A percentile compares a stretch with the other conserved stretches of the same genome.
Conservation (phyloP, 2,113 vertebrate genomes). For the Astur gentilis region DNA sequence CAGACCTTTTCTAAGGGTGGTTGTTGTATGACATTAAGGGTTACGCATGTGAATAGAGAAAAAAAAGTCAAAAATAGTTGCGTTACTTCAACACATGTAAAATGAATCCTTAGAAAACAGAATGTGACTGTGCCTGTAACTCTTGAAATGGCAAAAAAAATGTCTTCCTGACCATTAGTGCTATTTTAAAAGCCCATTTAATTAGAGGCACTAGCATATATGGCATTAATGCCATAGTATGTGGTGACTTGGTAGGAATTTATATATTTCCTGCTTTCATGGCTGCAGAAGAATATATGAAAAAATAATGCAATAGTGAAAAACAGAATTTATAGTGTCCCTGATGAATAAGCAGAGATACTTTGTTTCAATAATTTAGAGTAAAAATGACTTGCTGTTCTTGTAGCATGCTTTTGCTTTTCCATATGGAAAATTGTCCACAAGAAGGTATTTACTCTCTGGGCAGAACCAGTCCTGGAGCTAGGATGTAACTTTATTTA, state of each 20-base stretch:
- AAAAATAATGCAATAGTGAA: not conserved
- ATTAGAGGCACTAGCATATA: not conserved
- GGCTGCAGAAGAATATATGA: not conserved
- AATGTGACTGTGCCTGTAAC: not conserved
- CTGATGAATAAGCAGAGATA: not conserved
- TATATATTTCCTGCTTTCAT: not conserved
- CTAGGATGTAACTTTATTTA: not conserved
- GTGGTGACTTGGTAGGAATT: not conserved
- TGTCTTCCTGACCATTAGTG: not conserved
- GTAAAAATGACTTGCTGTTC: not conserved
- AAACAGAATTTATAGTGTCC: not conserved
- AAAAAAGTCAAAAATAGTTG: not conserved
- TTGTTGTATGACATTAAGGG: not conserved
- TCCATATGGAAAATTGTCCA: not conserved
- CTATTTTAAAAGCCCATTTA: not conserved
- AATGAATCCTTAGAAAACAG: not conserved
- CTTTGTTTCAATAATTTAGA: not conserved
- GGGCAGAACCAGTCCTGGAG: conserved; percentile 10
- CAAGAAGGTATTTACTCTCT: conserved; percentile 35
- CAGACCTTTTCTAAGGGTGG: not conserved
- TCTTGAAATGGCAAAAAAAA: not conserved
- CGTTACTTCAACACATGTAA: not conserved
- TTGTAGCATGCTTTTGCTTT: not conserved
- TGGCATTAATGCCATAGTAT: not conserved
- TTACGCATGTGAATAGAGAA: not conserved